Conservation (phyloP, 2,113 vertebrate species). For the Sigmodon hispidus region DNA sequence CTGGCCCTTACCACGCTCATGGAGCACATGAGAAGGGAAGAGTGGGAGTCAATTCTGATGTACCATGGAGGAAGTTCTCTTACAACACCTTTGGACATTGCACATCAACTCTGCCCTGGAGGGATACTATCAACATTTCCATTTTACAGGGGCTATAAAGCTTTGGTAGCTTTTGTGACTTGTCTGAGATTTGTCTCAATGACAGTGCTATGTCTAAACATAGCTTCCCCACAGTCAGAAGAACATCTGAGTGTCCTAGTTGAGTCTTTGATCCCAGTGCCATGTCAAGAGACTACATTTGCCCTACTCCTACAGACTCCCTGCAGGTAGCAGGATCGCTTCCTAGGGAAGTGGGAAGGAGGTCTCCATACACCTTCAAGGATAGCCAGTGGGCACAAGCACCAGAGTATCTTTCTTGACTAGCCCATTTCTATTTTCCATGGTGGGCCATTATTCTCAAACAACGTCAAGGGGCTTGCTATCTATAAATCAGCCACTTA, state of each 20-base stretch:
- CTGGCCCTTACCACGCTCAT: background rate
- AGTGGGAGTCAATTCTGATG: background rate
- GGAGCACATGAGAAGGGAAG: background rate
- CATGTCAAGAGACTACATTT: conserved; percentile 11
- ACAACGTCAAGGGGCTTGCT: background rate
- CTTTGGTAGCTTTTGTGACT: background rate
- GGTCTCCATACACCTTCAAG: conserved; percentile 29
- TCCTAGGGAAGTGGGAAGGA: background rate
- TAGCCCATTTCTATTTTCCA: conserved; percentile 42
- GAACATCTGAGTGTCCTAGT: background rate
- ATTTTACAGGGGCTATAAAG: background rate
- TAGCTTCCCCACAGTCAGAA: background rate
- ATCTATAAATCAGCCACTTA: conserved; percentile 48
- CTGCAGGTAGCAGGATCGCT: background rate
- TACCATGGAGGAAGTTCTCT: background rate
- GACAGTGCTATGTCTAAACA: background rate
- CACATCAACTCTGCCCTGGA: background rate
- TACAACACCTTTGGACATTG: background rate
- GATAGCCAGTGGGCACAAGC: background rate
- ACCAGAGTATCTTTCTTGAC: conserved; percentile 32
- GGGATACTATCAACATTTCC: background rate
- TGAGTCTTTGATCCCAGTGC: background rate
- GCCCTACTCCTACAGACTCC: background rate
- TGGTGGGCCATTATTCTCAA: background rate
- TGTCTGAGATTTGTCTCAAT: background rate